Base-by-base conservation (phyloP, 2,888 invertebrate genomes). In the Lucinisca nassula region DNA sequence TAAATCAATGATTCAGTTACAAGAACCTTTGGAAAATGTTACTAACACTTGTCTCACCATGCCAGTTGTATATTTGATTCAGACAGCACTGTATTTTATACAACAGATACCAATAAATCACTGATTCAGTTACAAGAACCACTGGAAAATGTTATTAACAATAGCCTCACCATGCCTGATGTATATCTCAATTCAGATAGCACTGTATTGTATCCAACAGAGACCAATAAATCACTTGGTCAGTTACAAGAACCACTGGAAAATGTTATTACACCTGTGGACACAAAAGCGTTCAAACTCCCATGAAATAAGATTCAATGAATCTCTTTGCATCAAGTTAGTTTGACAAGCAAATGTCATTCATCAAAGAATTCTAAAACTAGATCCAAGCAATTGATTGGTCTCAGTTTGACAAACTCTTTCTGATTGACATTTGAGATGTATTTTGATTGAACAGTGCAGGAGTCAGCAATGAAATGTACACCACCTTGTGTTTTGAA, bases 1-100 rank as follows among this genome's bases (percentile, higher is more conserved):
- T 84, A 97, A 97, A 90, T 99, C 99, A 0, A 96, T 99, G 76
- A 97, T 98, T 14, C 98, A 98, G 94, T 98, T 98, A 90, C 98
- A 98, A 93, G 97, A 97, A 70, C 97, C 97, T 95, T 97, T 99
- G 89, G 97, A 97, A 91, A 96, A 97, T 80, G 97, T 97, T 1
- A 97, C 98, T 32, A 97, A 97, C n/a, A 97, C 89, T 4, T 91
- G 94, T 12, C 92, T 96, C 8, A 85, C 93, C 37, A 93, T 93
- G 87, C 94, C 95, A 35, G 92, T 95, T 27, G 95, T 95, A 88
- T 94, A 95, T 92, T 24, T 30, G n/a, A n/a, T 61, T 96, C 97
- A 70, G 97, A 98, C 91, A 98, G 98, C 92, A 97, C 97, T 0
- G 97, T 97, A 27, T 97, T 99, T 91, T 98, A 98, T 93, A 97